Conservation (phyloP, 1,140 invertebrate genomes). For the Macrostomum lignano region DNA sequence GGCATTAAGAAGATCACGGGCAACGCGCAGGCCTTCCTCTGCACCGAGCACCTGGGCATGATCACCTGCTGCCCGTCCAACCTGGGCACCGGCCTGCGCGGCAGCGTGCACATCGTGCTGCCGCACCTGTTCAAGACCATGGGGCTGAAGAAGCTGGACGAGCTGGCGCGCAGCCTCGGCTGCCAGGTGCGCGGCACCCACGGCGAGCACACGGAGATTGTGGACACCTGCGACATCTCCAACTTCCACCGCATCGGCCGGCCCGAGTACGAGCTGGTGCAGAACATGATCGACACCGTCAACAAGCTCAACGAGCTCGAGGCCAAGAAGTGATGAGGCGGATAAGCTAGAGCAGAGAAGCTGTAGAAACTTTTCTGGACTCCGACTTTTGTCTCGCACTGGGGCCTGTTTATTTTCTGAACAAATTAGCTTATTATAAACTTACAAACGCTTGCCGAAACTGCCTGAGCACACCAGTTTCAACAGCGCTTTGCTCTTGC, state of each 20-base stretch:
- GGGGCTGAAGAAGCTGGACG: not conserved
- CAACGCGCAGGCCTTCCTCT: constrained; percentile 15
- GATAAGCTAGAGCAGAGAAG: no score
- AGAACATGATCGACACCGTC: not conserved
- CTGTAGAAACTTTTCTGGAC: no score
- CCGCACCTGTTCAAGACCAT: constrained; percentile 38
- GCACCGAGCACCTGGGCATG: constrained; percentile 55
- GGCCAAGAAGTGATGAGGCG: not conserved
- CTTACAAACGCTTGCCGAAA: no score
- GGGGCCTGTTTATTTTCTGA: no score
- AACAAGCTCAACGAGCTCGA: not conserved
- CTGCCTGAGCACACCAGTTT: no score
- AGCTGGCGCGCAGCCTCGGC: not conserved
- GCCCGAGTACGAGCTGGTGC: not conserved
- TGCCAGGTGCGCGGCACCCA: constrained; percentile 4
- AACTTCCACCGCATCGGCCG: not conserved
- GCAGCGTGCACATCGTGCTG: constrained; percentile 73
- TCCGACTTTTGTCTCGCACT: no score
- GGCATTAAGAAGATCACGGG: constrained; percentile 5
- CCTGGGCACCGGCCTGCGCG: constrained; percentile 70
- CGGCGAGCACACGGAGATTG: not conserved
- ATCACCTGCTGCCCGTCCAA: constrained; percentile 53
- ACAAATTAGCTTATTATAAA: no score
- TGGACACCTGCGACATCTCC: not conserved
- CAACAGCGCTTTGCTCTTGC: no score